Evolutionary conservation across 2,113 vertebrate genomes (phyloP).

Genomic region (Pomatostomus ruficeps): DNA sequence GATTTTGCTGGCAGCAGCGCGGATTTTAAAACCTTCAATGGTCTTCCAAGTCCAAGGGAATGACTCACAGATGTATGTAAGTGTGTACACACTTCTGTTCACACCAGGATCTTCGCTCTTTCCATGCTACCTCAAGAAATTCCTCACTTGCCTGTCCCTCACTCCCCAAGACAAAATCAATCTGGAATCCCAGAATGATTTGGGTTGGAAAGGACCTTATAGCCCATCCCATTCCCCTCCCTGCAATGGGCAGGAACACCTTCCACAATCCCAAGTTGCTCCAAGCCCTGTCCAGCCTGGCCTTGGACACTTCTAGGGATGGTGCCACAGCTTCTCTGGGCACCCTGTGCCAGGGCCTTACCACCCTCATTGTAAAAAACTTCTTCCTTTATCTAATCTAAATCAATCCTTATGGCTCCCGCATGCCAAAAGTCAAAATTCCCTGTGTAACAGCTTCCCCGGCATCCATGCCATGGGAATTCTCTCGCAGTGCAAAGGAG

Average conservation of each 20-base stretch:
- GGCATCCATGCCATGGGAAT: not conserved
- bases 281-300: not conserved
- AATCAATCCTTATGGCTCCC: not conserved
- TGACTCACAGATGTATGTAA: not conserved
- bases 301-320: not conserved
- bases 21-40: not conserved
- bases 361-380: not conserved
- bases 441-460: not conserved
- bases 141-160: not conserved
- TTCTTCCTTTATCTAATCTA: not conserved
- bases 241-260: not conserved
- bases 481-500: not conserved
- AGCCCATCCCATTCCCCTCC: not conserved
- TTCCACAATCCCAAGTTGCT: not conserved
- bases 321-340: not conserved
- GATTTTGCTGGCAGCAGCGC: constrained; percentile 7
- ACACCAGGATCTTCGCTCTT: not conserved
- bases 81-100: not conserved
- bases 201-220: not conserved
- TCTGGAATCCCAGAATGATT: not conserved
- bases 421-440: not conserved
- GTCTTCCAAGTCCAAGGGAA: not conserved
- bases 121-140: not conserved
- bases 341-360: rapidly evolving
- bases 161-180: not conserved